phyloP scores from a whole-genome alignment of 2,797 vertebrate genomes.

The Oryzias sinensis region DNA sequence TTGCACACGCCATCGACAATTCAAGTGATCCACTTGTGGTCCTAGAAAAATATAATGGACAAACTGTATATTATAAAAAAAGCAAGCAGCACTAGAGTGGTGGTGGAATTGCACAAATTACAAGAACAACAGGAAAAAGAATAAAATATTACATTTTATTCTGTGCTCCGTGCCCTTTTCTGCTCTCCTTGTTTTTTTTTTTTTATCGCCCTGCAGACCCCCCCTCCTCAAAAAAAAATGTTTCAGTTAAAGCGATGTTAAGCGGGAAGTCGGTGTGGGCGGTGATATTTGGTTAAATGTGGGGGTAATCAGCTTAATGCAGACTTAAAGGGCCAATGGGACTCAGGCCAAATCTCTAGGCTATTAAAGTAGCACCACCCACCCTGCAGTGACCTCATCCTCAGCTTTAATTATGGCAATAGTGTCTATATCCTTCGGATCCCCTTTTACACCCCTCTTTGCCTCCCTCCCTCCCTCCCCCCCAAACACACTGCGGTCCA shows the following conservation, averaged over 20 bases:
- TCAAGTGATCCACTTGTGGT: constrained; percentile 52
- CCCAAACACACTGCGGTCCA: constrained; percentile 13
- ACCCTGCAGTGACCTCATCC: constrained; percentile 69
- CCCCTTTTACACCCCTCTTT: constrained; percentile 15
- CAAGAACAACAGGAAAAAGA: constrained; percentile 37
- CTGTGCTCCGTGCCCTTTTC: constrained; percentile 21
- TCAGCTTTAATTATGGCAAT: constrained; percentile 72
- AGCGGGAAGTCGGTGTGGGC: constrained; percentile 51
- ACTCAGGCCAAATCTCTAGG: constrained; percentile 72
- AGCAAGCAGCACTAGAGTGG: constrained; percentile 3
- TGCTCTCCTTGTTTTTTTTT: constrained; percentile 23
- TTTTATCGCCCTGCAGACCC: constrained; percentile 17
- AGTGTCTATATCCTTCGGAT: constrained; percentile 61
- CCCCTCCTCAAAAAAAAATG: constrained; percentile 37
- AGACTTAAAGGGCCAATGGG: constrained; percentile 77
- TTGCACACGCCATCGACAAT: constrained; percentile 28
- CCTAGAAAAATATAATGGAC: constrained; percentile 16
- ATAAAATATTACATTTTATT: constrained; percentile 41
- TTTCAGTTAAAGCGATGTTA: constrained; percentile 73
- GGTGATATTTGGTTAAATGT: constrained; percentile 76
- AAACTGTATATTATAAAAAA: constrained; percentile 11
- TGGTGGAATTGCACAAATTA: constrained; percentile 24
- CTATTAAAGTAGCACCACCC: constrained; percentile 71
- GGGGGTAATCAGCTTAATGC: constrained; percentile 79
- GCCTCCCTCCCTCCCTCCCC: constrained; percentile 17